These are phyloP conservation scores for Cinclus mexicanus DNA, from an alignment of 2,113 vertebrate genomes.

Conservation along the genomic window DNA sequence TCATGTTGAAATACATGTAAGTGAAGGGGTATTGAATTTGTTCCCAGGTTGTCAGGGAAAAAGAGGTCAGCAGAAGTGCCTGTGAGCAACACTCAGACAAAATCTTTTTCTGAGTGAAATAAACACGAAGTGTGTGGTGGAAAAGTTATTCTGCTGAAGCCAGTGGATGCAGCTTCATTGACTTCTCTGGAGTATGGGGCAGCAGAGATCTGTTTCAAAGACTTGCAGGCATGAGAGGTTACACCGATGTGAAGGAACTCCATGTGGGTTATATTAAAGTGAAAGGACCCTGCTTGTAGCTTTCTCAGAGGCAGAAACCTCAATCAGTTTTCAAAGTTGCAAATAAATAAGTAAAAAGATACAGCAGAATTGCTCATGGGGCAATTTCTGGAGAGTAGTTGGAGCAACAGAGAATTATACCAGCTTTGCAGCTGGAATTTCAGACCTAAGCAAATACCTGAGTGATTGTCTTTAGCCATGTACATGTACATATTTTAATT, in stretches of 20 bases:
- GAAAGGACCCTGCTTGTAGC: background rate
- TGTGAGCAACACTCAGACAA: background rate
- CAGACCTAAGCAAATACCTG: slow-evolving; percentile 24
- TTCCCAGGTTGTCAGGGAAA: background rate
- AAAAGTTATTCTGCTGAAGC: background rate
- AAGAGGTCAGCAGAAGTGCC: background rate
- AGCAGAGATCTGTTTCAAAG: background rate
- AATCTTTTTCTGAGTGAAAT: background rate
- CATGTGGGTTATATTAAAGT: background rate
- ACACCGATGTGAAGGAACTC: background rate
- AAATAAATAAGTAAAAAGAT: slow-evolving; percentile 32
- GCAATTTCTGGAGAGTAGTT: background rate
- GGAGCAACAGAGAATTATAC: slow-evolving; percentile 7
- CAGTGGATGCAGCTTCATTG: background rate
- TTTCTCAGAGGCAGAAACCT: background rate
- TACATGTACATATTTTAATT: slow-evolving; percentile 42
- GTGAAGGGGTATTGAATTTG: background rate
- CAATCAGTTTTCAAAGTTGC: background rate
- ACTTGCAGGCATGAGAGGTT: background rate
- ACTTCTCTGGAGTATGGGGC: background rate
- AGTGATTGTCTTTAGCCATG: background rate
- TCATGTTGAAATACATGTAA: background rate
- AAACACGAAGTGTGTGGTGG: background rate
- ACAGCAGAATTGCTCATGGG: background rate
- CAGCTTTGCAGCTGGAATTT: background rate